Base-by-base conservation (phyloP, 2,888 invertebrate genomes). In the Allophyes oxyacanthae region DNA sequence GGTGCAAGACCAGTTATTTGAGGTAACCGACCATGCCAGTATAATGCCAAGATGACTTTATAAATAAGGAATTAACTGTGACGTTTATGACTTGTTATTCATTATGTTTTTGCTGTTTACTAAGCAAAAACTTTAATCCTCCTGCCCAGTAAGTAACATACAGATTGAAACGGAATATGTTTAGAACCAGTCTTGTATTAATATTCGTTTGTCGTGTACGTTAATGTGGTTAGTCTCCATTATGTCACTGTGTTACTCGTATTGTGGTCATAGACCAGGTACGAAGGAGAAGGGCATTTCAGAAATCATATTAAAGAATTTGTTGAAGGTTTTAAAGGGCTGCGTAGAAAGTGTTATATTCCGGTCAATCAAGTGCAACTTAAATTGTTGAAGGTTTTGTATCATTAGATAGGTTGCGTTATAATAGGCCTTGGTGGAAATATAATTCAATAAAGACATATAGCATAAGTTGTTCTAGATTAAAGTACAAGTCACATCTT, bases 111-210 rank as follows among this genome's bases (percentile, higher is more conserved):
- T 37, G 7, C 10, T 34, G 20, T 32, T 53, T 30, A 1, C 6
- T 10, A 20, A 5, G 15, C 45, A 69, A 65, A 63, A 64, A 57
- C 20, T 33, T 37, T 40, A 65, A 65, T 20, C 20, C 20, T 64
- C 56, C 46, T 46, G 25, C 33, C 10, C 33, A 33, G 50, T 51
- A 38, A 33, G n/a, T n/a, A n/a, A n/a, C n/a, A n/a, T n/a, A 37
- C 30, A 34, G 11, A 32, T 10, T 20, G 32, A 36, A n/a, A n/a
- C n/a, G n/a, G n/a, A n/a, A n/a, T n/a, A n/a, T n/a, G n/a, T n/a
- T n/a, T n/a, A n/a, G n/a, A n/a, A n/a, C n/a, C n/a, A 74, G 73
- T 51, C 38, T 34, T 33, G 30, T 60, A 57, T 71, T 65, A 52
- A 55, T 59, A 59, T 64, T 53, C 38, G 20, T 60, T 11, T 38